These are phyloP conservation scores for Crotalus tigris DNA, from an alignment of 2,113 vertebrate genomes.

Conservation along the genomic window DNA sequence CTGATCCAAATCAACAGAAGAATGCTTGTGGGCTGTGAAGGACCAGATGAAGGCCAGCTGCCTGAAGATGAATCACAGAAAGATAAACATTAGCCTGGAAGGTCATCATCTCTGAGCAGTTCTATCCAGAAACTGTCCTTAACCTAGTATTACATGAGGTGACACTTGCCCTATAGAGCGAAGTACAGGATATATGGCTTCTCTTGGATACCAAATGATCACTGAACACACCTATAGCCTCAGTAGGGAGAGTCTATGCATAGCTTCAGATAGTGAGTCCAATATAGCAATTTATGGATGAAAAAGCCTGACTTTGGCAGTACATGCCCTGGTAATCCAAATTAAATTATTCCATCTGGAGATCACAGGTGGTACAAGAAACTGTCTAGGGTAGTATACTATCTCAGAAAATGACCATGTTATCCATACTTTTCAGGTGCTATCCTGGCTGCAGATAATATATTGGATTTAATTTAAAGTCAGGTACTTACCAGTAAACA, in stretches of 20 bases:
- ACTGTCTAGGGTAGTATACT: neutral
- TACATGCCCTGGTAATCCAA: neutral
- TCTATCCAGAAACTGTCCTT: neutral
- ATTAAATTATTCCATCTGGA: neutral
- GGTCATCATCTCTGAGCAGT: neutral
- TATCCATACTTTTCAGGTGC: neutral
- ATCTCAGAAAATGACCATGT: neutral
- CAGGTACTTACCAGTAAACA: neutral
- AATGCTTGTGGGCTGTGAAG: neutral
- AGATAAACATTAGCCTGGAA: neutral
- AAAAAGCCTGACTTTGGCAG: neutral
- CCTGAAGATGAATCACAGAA: neutral
- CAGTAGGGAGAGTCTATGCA: neutral
- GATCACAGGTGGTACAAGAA: neutral
- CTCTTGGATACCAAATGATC: neutral
- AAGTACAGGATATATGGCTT: neutral
- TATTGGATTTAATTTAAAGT: neutral
- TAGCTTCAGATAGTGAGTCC: neutral
- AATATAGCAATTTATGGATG: neutral
- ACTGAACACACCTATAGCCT: neutral
- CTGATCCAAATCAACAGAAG: neutral
- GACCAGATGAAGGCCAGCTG: neutral
- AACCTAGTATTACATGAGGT: neutral
- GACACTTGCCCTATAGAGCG: neutral
- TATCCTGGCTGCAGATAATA: neutral